phyloP scores from a whole-genome alignment of 2,797 vertebrate genomes.

The Brotula barbata region DNA sequence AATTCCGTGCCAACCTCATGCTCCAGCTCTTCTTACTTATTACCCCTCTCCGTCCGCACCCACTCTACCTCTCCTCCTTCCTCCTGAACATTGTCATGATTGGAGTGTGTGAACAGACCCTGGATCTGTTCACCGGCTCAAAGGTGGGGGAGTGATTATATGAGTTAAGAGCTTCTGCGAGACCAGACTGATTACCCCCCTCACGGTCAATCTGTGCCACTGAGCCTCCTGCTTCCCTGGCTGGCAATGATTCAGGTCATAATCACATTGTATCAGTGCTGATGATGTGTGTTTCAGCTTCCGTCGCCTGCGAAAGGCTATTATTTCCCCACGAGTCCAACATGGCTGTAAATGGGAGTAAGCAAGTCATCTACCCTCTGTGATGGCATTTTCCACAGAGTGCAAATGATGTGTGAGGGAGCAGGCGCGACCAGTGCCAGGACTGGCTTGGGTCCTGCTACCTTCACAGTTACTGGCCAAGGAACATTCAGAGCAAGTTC shows the following conservation, averaged over 20 bases:
- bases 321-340: slow-evolving; percentile 55
- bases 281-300: slow-evolving; percentile 69
- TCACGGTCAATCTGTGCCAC: slow-evolving; percentile 59
- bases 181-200: slow-evolving; percentile 64
- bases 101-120: slow-evolving; percentile 41
- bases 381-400: slow-evolving; percentile 71
- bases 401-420: slow-evolving; percentile 73
- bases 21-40: slow-evolving; percentile 49
- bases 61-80: slow-evolving; percentile 15
- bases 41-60: slow-evolving; percentile 35
- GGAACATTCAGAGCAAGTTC: slow-evolving; percentile 65
- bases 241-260: slow-evolving; percentile 71
- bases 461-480: slow-evolving; percentile 68
- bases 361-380: slow-evolving; percentile 70
- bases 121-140: slow-evolving; percentile 32
- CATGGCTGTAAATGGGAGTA: slow-evolving; percentile 72
- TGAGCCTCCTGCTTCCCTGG: slow-evolving; percentile 51
- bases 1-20: slow-evolving; percentile 49
- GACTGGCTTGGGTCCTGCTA: slow-evolving; percentile 61
- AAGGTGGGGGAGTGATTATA: slow-evolving; percentile 59
- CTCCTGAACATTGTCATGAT: slow-evolving; percentile 26
- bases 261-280: slow-evolving; percentile 68
- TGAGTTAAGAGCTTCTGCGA: slow-evolving; percentile 64
- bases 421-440: slow-evolving; percentile 50
- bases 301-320: slow-evolving; percentile 59